These are phyloP conservation scores for Atherix ibis DNA, from an alignment of 2,888 invertebrate species.

Conservation along the genomic window DNA sequence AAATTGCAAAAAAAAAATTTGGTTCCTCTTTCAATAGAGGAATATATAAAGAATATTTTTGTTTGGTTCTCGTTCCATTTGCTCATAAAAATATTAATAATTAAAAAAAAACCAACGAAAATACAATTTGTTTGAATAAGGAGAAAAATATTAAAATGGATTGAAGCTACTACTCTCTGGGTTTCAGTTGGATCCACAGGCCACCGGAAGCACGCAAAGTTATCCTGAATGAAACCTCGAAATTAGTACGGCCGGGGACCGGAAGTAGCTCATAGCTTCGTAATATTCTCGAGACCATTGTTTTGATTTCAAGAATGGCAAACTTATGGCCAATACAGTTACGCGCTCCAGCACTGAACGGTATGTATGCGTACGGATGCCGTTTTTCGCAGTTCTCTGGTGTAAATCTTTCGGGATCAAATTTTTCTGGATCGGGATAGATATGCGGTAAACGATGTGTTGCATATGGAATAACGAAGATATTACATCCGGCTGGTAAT, in stretches of 20 bases:
- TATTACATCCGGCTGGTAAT: conserved; percentile 38
- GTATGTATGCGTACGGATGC: conserved; percentile 41
- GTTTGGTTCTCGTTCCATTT: too few species aligned
- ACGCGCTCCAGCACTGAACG: conserved; percentile 43
- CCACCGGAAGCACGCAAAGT: conserved; percentile 42
- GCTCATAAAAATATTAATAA: too few species aligned
- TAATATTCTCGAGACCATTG: conserved; percentile 37
- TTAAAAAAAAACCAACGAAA: too few species aligned
- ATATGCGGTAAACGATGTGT: conserved; percentile 40
- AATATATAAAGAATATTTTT: too few species aligned
- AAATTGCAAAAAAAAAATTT: too few species aligned
- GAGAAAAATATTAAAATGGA: too few species aligned
- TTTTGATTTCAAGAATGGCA: conserved; percentile 43
- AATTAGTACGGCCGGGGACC: conserved; percentile 35
- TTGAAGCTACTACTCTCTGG: too few species aligned
- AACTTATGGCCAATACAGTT: conserved; percentile 42
- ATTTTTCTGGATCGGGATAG: conserved; percentile 40
- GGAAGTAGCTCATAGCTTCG: conserved; percentile 35
- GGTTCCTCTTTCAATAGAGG: too few species aligned
- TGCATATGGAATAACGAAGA: conserved; percentile 38
- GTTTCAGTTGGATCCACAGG: conserved; percentile 37
- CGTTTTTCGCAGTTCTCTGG: conserved; percentile 34
- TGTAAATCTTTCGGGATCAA: conserved; percentile 41
- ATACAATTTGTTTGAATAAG: too few species aligned
- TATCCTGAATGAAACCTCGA: conserved; percentile 36